phyloP scores from a whole-genome alignment of 2,888 invertebrate genomes.

The Caenorhabditis afra region DNA sequence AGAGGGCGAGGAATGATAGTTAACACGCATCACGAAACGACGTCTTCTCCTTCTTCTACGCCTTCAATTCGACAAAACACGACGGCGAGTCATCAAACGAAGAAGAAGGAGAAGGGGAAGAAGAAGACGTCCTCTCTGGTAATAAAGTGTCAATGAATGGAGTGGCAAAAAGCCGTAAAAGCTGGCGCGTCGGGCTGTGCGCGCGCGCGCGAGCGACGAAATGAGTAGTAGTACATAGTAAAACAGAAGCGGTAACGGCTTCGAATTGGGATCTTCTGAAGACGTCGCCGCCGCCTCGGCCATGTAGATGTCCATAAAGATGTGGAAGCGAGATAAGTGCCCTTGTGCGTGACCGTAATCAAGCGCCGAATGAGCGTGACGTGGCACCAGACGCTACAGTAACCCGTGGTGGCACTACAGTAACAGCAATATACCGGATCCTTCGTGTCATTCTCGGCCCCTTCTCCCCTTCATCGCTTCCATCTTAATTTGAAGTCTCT shows the following conservation, averaged over 20 bases:
- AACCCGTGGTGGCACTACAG: no score
- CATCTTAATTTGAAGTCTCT: no score
- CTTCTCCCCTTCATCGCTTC: no score
- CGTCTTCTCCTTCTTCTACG: no score
- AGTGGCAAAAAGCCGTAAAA: slow-evolving; percentile 62
- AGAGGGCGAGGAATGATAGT: slow-evolving; percentile 13
- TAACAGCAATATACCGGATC: no score
- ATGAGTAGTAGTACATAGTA: no score
- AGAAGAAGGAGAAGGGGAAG: no score
- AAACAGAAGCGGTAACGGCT: no score
- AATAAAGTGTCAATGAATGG: slow-evolving; percentile 60
- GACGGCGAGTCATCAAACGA: slow-evolving; percentile 12
- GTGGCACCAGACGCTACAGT: no score
- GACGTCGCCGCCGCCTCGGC: neutral
- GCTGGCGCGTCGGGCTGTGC: neutral
- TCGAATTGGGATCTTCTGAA: neutral
- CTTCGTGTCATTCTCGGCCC: no score
- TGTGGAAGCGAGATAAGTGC: neutral
- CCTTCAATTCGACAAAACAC: slow-evolving; percentile 37
- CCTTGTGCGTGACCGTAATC: neutral
- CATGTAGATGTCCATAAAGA: neutral
- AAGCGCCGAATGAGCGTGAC: no score
- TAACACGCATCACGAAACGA: slow-evolving; percentile 13
- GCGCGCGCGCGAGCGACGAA: no score
- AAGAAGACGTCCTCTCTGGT: slow-evolving; percentile 11